Percentiles rank a stretch among this genome's conserved stretches.
phyloP scores from a whole-genome alignment of 1,140 invertebrate species.

The Temnothorax nylanderi region DNA sequence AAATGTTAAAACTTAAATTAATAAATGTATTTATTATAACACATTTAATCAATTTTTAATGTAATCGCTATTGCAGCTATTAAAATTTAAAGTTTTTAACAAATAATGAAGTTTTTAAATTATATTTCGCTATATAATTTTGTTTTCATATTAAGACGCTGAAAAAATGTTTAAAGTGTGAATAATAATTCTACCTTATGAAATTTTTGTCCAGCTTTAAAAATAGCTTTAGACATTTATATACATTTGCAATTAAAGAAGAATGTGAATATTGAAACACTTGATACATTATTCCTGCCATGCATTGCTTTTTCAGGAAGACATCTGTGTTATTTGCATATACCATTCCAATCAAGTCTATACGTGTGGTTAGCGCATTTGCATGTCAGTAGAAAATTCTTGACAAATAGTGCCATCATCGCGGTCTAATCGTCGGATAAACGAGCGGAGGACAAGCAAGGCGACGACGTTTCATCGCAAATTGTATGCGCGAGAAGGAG shows the following conservation, averaged over 20 bases:
- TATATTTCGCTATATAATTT: background rate
- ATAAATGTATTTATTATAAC: no score
- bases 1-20: no score
- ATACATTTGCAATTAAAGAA: background rate
- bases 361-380: background rate
- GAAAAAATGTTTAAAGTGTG: background rate
- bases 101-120: background rate
- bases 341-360: background rate
- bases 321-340: constrained; percentile 10
- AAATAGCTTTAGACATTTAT: background rate
- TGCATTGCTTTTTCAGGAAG: constrained; percentile 8
- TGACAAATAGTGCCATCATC: background rate
- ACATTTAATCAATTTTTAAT: no score
- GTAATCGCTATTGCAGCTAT: background rate
- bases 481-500: background rate
- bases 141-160: background rate
- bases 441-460: background rate
- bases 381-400: background rate
- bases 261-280: background rate
- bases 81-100: background rate
- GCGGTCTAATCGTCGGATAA: background rate
- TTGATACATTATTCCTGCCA: background rate
- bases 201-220: background rate
- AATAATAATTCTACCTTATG: background rate
- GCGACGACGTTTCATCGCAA: background rate